A percentile compares a stretch with the other conserved stretches of the same genome.
These are phyloP conservation scores for Yponomeuta plumbellus DNA, from an alignment of 2,888 invertebrate genomes.

Conservation along the genomic window DNA sequence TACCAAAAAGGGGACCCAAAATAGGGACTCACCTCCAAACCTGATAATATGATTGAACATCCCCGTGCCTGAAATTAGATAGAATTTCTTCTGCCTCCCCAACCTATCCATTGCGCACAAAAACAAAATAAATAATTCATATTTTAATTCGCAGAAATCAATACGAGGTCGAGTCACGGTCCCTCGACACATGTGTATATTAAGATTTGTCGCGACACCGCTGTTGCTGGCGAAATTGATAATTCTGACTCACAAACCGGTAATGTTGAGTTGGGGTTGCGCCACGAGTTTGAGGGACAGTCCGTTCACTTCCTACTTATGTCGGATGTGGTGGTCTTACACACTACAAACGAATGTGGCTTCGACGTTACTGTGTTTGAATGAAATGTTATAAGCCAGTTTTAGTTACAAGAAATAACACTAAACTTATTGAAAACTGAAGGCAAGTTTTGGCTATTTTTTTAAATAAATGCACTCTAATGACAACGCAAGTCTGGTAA, in stretches of 20 bases:
- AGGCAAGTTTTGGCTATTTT: too few relatives aligned
- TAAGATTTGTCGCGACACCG: slow-evolving; percentile 37
- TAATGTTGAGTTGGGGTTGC: slow-evolving; percentile 16
- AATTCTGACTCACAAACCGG: slow-evolving; percentile 20
- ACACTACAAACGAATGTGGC: too few relatives aligned
- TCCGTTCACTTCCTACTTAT: background rate
- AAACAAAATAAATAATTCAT: slow-evolving; percentile 13
- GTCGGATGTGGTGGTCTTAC: background rate
- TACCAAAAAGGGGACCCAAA: too few relatives aligned
- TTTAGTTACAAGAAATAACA: too few relatives aligned
- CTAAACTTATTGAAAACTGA: too few relatives aligned
- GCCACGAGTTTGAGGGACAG: background rate
- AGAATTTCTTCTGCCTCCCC: background rate
- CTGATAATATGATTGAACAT: too few relatives aligned
- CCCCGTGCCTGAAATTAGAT: background rate
- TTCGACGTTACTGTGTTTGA: too few relatives aligned
- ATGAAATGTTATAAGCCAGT: too few relatives aligned
- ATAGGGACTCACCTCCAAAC: too few relatives aligned
- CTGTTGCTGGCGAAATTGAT: slow-evolving; percentile 25
- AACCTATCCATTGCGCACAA: background rate
- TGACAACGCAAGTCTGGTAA: too few relatives aligned
- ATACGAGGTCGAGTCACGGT: slow-evolving; percentile 6
- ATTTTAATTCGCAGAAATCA: slow-evolving; percentile 13
- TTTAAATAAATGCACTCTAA: too few relatives aligned
- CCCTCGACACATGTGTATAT: slow-evolving; percentile 27